Conservation (phyloP, 1,140 invertebrate genomes). For the Fopius arisanus region DNA sequence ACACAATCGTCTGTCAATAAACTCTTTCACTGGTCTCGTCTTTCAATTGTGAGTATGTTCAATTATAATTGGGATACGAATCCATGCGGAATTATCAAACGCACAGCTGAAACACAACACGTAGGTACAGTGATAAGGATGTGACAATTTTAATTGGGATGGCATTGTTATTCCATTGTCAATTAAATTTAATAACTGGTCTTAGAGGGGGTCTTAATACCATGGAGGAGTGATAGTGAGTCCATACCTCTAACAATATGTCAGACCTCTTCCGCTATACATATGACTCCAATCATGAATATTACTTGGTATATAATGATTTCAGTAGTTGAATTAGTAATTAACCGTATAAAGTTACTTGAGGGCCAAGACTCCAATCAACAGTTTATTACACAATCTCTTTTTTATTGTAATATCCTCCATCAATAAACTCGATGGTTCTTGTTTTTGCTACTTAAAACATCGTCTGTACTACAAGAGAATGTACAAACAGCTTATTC, state of each 20-base stretch:
- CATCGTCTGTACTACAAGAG: background rate
- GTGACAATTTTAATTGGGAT: constrained; percentile 41
- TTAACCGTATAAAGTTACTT: background rate
- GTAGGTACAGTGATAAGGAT: constrained; percentile 12
- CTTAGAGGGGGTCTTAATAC: constrained; percentile 8
- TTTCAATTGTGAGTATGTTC: background rate
- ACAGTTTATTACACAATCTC: background rate
- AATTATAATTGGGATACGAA: background rate
- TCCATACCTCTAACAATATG: background rate
- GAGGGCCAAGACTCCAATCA: background rate
- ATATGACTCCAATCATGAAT: background rate
- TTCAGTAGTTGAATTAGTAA: background rate
- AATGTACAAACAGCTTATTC: constrained; percentile 2
- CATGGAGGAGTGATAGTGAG: background rate
- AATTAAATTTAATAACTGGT: constrained; percentile 49
- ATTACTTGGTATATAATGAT: background rate
- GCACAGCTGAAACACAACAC: constrained; percentile 22
- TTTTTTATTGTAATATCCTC: background rate
- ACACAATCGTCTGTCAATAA: background rate
- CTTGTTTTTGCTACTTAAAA: background rate
- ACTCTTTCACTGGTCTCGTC: background rate
- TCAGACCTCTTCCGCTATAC: background rate
- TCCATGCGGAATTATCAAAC: constrained; percentile 9
- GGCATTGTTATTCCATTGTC: constrained; percentile 51
- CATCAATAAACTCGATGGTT: background rate